Evolutionary conservation across 1,140 invertebrate genomes (phyloP), one percentile per base, ranked within the genome.

Genomic region (Atopsyche davidsoni): DNA sequence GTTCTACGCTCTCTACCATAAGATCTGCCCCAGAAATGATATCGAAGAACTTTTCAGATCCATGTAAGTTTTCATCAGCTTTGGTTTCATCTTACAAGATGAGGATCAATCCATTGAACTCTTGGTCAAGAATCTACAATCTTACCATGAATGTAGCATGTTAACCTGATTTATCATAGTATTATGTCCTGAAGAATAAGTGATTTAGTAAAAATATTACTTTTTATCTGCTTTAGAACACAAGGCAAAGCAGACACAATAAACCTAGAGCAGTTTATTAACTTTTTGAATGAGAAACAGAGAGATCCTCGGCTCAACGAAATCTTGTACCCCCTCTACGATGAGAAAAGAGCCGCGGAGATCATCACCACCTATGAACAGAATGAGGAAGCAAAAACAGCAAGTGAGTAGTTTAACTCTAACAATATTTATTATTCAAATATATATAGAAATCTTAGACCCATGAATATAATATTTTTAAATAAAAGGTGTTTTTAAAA

Each of bases 21-120:
- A 96, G 75, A 97, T 99, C 59, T 99, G 97, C 69, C 97, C 97
- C 6, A 79, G 97, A 57, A 97, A 96, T 63, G 97, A 99, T 68
- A 98, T 99, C 59, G 96, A 99, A 70, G 95, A 98, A 69, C 73
- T 99, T 3, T 99, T 98, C 67, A 86, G 94, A 67, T 87, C 89
- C 38, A 88, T 99, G 96, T 98, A 77, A 86, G 89, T 84, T 7
- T 28, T 28, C n/a, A 28, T 6, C n/a, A 7, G 6, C 25, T 28
- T 28, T 28, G 6, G n/a, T n/a, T 28, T 7, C 25, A 7, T 28
- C 25, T 28, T 28, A 28, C 6, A 7, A 28, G 25, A 28, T 7
- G n/a, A 7, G 25, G 6, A 28, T 28, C 25, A 28, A n/a, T 7
- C n/a, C 25, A 28, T 28, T 7, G 25, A 28, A 28, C 6, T 7